phyloP scores from a whole-genome alignment of 2,797 vertebrate genomes.

The Triplophysa bombifrons region DNA sequence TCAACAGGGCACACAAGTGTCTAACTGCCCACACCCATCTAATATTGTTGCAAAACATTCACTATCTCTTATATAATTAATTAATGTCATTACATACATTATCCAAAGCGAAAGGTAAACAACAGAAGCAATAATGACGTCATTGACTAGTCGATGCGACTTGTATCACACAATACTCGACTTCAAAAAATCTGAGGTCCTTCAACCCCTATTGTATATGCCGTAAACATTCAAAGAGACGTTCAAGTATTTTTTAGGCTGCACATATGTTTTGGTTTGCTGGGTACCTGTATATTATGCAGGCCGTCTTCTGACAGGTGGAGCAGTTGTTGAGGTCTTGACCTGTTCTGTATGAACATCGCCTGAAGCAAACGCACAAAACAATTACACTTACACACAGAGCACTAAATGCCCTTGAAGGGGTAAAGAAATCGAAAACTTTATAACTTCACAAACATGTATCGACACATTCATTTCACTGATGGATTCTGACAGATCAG shows the following conservation, averaged over 20 bases:
- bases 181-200: too few species aligned
- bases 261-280: background rate
- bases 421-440: slow-evolving; percentile 7
- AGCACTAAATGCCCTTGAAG: slow-evolving; percentile 16
- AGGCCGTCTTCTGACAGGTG: slow-evolving; percentile 97
- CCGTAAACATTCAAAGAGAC: too few species aligned
- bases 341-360: slow-evolving; percentile 95
- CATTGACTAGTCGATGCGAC: too few species aligned
- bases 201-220: too few species aligned
- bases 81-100: too few species aligned
- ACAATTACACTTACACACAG: slow-evolving; percentile 1
- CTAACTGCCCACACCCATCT: too few species aligned
- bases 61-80: too few species aligned
- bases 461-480: background rate
- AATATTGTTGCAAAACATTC: too few species aligned
- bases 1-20: too few species aligned
- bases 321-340: slow-evolving; percentile 98
- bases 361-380: slow-evolving; percentile 74
- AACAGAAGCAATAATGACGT: too few species aligned
- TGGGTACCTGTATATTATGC: slow-evolving; percentile 98
- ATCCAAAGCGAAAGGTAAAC: too few species aligned
- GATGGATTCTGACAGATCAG: slow-evolving; percentile 21
- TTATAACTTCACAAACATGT: background rate
- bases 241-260: background rate
- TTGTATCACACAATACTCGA: too few species aligned